Conservation (phyloP, 2,797 vertebrate genomes). For the Mionectes olivaceus region DNA sequence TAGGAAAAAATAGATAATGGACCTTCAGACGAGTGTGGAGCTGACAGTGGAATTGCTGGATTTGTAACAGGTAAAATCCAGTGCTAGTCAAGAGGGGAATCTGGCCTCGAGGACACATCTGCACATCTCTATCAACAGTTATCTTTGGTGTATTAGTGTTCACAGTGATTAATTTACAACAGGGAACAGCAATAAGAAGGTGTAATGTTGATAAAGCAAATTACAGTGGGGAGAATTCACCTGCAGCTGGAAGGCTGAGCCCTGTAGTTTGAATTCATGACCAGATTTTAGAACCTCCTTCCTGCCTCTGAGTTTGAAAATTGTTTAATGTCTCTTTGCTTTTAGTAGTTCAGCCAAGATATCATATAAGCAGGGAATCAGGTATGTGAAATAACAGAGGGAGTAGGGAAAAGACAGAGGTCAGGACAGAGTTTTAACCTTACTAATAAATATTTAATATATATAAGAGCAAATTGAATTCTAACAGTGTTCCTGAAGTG, state of each 20-base stretch:
- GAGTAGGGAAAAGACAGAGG: neutral
- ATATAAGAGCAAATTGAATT: neutral
- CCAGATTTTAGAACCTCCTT: neutral
- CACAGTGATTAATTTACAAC: neutral
- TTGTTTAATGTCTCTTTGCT: neutral
- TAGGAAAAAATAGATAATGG: neutral
- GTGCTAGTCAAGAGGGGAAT: neutral
- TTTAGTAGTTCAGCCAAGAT: neutral
- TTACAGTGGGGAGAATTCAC: neutral
- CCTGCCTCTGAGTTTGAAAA: neutral
- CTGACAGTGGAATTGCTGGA: neutral
- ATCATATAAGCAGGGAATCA: neutral
- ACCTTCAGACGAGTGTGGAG: neutral
- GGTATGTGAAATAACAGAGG: neutral
- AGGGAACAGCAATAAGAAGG: neutral
- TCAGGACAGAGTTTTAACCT: neutral
- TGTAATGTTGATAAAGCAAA: neutral
- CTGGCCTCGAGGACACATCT: neutral
- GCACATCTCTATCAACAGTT: accelerated
- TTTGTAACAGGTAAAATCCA: neutral
- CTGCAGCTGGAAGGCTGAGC: neutral
- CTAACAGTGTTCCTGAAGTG: neutral
- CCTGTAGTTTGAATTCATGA: neutral
- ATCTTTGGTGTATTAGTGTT: neutral
- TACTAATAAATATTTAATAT: neutral